phyloP scores from a whole-genome alignment of 2,888 invertebrate species.

The Lycophotia porphyrea region DNA sequence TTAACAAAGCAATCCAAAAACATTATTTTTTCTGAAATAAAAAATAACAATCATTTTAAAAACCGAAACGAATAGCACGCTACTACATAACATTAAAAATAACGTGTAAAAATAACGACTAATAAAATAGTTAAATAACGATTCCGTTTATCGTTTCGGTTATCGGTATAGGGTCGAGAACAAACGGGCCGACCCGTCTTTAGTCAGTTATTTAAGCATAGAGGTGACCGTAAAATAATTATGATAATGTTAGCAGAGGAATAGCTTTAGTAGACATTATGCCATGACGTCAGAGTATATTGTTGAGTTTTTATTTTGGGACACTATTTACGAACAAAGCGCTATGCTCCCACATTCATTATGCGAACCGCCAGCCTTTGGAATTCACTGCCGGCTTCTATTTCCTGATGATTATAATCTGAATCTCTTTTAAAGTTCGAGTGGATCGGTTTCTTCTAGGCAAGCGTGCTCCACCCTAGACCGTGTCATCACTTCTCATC shows the following conservation, averaged over 20 bases:
- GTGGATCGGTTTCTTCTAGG: too few relatives aligned
- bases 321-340: too few relatives aligned
- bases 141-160: slow-evolving; percentile 40
- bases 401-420: too few relatives aligned
- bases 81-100: slow-evolving; percentile 57
- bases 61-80: slow-evolving; percentile 4
- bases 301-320: not conserved
- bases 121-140: slow-evolving; percentile 47
- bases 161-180: slow-evolving; percentile 24
- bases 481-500: too few relatives aligned
- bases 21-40: not conserved
- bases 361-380: too few relatives aligned
- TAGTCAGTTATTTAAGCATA: slow-evolving; percentile 31
- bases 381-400: too few relatives aligned
- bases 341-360: too few relatives aligned
- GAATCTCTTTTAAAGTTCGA: too few relatives aligned
- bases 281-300: not conserved
- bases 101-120: slow-evolving; percentile 54
- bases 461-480: too few relatives aligned
- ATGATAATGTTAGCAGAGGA: slow-evolving; percentile 42
- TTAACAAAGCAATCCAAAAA: not conserved
- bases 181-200: slow-evolving; percentile 49
- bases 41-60: not conserved
- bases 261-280: slow-evolving; percentile 42
- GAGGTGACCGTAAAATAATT: slow-evolving; percentile 47